A percentile compares a stretch with the other conserved stretches of the same genome.
phyloP scores from a whole-genome alignment of 2,113 vertebrate species.

The Rhagologus leucostigma region DNA sequence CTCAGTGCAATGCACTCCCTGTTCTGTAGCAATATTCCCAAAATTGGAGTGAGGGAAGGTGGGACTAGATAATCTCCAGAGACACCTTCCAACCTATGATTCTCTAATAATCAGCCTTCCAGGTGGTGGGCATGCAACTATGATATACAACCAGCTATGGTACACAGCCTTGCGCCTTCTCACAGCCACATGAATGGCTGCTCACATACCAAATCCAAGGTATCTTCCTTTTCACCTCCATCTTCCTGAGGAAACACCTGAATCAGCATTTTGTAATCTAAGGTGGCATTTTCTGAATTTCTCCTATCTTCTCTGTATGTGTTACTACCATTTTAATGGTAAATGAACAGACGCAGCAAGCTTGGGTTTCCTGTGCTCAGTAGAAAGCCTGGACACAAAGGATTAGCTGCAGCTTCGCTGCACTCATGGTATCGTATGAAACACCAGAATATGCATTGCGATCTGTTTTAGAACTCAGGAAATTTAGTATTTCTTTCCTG shows the following conservation, averaged over 20 bases:
- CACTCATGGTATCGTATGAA: background rate
- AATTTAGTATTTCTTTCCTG: background rate
- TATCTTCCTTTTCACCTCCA: background rate
- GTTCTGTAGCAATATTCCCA: background rate
- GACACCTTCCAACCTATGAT: background rate
- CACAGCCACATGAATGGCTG: accelerated
- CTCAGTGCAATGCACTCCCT: background rate
- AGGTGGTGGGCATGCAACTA: background rate
- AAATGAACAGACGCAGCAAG: background rate
- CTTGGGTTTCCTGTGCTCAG: background rate
- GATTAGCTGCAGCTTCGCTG: background rate
- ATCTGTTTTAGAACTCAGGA: background rate
- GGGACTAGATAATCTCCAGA: background rate
- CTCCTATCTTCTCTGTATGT: background rate
- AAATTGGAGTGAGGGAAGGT: background rate
- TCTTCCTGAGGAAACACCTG: background rate
- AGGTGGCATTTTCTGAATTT: background rate
- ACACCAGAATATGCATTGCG: background rate
- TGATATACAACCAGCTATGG: background rate
- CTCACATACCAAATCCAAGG: background rate
- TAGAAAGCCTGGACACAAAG: background rate
- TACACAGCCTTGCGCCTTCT: background rate
- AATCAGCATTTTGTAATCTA: background rate
- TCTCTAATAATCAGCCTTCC: background rate
- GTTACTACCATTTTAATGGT: background rate